Base-by-base conservation (phyloP, 2,113 vertebrate species). In the Cheilinus undulatus region DNA sequence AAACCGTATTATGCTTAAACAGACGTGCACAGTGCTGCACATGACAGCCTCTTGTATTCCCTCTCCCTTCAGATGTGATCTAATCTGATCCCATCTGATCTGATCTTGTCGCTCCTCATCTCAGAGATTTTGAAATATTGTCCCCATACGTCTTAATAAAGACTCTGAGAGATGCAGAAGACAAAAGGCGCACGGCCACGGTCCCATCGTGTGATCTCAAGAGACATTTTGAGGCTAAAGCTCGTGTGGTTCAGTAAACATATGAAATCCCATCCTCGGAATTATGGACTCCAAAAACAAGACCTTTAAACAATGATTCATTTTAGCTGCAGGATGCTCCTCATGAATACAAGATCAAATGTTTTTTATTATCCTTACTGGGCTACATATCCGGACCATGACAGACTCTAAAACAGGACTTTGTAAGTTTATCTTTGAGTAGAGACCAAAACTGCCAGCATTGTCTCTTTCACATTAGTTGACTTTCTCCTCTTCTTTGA, bases 161-260 rank as follows among this genome's bases (percentile, higher is more conserved):
- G 73, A 38, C 53, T 2, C 32, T 3, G 54, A 30, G 20, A n/a
- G 22, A 26, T 20, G 9, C 17, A 4, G 3, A 32, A 13, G 69
- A 71, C 70, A 67, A 61, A 57, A 66, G 36, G 52, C 42, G 3
- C 1, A 14, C 43, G 14, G 22, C 6, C 40, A 2, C 1, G 57
- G 52, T 50, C 59, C 24, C 6, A 22, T 54, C 38, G 15, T 10
- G 50, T 24, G 23, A 78, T 60, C 40, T 5, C 1, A 20, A 6
- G 36, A 73, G 49, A 77, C 73, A 5, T 76, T 80, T 69, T 71
- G 69, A 76, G 76, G 73, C 38, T 48, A 22, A 38, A 65, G 46
- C 57, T 81, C 66, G 69, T 15, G 20, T 32, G 27, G 57, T 62
- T 68, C 45, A 60, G 50, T 59, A 42, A 59, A 69, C 58, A 66